Conservation (phyloP, 2,113 vertebrate genomes). For the Pogona vitticeps region DNA sequence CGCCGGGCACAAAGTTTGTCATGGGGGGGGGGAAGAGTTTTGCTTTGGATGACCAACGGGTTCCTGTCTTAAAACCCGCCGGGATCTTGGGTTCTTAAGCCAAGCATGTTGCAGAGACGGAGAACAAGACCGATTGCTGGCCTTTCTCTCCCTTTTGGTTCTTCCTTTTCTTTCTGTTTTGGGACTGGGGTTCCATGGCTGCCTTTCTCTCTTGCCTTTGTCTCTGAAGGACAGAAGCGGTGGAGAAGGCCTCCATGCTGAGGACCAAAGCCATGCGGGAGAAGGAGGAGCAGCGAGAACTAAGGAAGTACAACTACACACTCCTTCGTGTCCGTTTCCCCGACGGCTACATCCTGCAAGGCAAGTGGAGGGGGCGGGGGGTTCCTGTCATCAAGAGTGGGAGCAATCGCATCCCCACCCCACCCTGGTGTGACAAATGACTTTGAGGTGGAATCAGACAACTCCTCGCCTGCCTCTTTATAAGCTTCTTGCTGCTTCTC, state of each 20-base stretch:
- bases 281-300: constrained; percentile 89
- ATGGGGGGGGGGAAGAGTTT: too few relatives aligned
- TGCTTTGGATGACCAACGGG: too few relatives aligned
- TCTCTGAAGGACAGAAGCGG: constrained; percentile 79
- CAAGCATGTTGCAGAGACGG: too few relatives aligned
- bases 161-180: accelerated
- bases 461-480: too few relatives aligned
- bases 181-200: neutral
- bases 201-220: accelerated
- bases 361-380: constrained; percentile 55
- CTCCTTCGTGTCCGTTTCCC: constrained; percentile 88
- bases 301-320: constrained; percentile 89
- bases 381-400: too few relatives aligned
- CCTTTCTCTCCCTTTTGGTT: neutral
- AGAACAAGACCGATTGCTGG: neutral
- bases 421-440: too few relatives aligned
- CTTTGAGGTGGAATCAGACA: too few relatives aligned
- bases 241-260: constrained; percentile 87
- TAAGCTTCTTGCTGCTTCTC: too few relatives aligned
- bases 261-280: constrained; percentile 94
- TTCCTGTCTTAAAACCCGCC: too few relatives aligned
- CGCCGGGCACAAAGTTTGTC: too few relatives aligned
- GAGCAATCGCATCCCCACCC: too few relatives aligned
- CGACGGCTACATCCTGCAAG: constrained; percentile 90
- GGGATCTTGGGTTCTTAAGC: too few relatives aligned